phyloP scores from a whole-genome alignment of 2,797 vertebrate species.

The Helicolenus hilgendorfi region DNA sequence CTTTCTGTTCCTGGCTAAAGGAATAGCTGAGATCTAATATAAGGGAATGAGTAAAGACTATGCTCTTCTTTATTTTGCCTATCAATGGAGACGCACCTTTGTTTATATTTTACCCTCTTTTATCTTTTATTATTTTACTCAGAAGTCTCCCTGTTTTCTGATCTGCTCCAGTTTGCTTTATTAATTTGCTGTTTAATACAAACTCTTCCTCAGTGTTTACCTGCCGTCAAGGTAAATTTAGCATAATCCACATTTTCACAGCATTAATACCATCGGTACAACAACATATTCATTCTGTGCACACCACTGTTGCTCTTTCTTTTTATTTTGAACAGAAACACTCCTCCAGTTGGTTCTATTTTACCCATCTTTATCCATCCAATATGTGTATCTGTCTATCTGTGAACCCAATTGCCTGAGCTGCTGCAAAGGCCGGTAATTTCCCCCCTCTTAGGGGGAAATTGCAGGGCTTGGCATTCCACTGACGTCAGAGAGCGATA shows the following conservation, averaged over 20 bases:
- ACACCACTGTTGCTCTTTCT: neutral
- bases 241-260: conserved; percentile 16
- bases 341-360: neutral
- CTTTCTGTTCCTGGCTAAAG: neutral
- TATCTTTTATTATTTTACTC: neutral
- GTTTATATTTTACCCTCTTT: neutral
- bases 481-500: conserved; percentile 73
- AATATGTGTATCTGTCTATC: neutral
- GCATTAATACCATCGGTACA: neutral
- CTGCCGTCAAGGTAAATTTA: conserved; percentile 9
- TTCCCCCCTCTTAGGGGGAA: conserved; percentile 48
- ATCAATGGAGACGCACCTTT: neutral
- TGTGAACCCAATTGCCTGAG: conserved; percentile 5
- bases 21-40: neutral
- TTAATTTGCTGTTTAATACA: neutral
- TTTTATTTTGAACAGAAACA: neutral
- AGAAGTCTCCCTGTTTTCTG: neutral
- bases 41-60: neutral
- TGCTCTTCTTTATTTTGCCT: neutral
- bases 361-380: neutral
- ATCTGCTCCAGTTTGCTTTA: neutral
- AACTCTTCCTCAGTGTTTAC: neutral
- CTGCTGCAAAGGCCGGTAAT: conserved; percentile 45
- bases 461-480: conserved; percentile 54
- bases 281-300: neutral